Evolutionary conservation across 2,113 vertebrate genomes (phyloP), one percentile per base, ranked within the genome.

Genomic region (Gopherus evgoodei): DNA sequence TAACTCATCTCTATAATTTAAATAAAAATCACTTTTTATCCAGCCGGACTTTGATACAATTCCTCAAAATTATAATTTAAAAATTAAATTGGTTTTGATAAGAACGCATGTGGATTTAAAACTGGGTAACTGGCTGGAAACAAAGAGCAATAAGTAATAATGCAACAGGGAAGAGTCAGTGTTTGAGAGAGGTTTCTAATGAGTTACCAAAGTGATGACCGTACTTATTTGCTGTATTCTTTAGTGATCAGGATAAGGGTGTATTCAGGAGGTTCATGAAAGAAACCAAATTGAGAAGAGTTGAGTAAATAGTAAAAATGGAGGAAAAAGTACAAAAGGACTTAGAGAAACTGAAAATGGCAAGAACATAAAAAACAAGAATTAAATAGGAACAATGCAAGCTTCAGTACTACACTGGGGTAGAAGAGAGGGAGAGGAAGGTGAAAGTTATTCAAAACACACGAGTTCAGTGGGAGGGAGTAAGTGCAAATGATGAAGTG

Each of bases 391-490:
- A 35, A 86, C 25, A 65, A 35, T 65, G 24, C 54, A 86, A 38
- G 31, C 25, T 42, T 38, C 38, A 1, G 0, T 49, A 14, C 62
- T 2, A 2, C 17, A 11, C 5, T 7, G 11, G 44, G 2, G 27
- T 78, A 12, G 53, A 87, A n/a, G 6, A 69, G 47, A 8, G 17
- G 4, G 53, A 50, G 13, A 27, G 31, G 35, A 53, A 53, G 25
- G 50, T 52, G 62, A 13, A 81, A 81, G 22, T 1, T 2, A 31
- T 27, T 8, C 0, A 6, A 53, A 62, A 75, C 8, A 0, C 3
- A 0, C 1, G 4, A 57, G 42, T 50, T 42, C 47, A 44, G 35
- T 29, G 57, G 65, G 8, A 69, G 8, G 65, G 4, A 69, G 62
- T 17, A 31, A 3, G 19, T 75, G 78, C 47, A 42, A 25, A 8